Percentiles rank a stretch among this genome's conserved stretches.
Conservation (phyloP, 2,797 vertebrate genomes). For the Hypotaenidia philippensis region DNA sequence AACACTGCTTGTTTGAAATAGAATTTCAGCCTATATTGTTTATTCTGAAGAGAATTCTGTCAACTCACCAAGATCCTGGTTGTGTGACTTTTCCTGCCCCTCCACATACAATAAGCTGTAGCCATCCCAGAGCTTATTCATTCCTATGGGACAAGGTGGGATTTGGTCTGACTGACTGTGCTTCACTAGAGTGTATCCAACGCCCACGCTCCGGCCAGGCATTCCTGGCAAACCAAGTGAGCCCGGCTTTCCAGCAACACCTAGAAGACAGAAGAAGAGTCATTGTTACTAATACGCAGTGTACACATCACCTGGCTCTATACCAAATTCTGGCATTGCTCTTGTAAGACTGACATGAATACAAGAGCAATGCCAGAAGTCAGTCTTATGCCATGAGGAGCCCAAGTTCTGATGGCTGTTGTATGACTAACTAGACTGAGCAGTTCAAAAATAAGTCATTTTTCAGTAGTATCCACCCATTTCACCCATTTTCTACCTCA, state of each 20-base stretch:
- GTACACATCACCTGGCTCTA: neutral
- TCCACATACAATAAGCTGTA: conserved; percentile 91
- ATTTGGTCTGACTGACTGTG: conserved; percentile 92
- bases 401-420: neutral
- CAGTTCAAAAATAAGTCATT: neutral
- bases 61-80: conserved; percentile 92
- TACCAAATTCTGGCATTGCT: neutral
- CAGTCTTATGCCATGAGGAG: neutral
- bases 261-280: conserved; percentile 71
- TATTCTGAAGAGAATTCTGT: neutral
- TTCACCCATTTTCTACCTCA: neutral
- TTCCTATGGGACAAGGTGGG: conserved; percentile 92
- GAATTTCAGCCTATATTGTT: neutral
- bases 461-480: neutral
- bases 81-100: conserved; percentile 96
- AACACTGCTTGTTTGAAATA: neutral
- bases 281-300: accelerated
- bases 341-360: neutral
- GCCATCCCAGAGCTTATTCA: conserved; percentile 92
- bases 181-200: conserved; percentile 95
- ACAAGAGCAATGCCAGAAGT: neutral
- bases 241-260: conserved; percentile 84
- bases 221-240: conserved; percentile 81
- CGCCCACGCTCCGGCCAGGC: conserved; percentile 80
- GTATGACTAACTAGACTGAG: accelerated